Percentiles rank a stretch among this genome's conserved stretches.
phyloP scores from a whole-genome alignment of 2,113 vertebrate genomes.

The Corythaixoides concolor region DNA sequence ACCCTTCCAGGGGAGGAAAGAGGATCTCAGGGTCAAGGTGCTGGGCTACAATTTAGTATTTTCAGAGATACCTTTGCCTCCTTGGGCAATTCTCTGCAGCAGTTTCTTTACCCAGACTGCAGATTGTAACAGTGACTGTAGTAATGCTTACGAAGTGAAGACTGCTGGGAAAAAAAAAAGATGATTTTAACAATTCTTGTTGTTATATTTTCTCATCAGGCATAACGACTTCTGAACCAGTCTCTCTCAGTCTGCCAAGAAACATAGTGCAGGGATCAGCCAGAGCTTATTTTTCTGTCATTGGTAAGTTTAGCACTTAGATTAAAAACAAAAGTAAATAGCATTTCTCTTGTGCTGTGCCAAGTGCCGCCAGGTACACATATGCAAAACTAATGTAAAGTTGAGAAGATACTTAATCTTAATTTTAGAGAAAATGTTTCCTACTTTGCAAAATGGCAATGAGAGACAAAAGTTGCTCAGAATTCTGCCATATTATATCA shows the following conservation, averaged over 20 bases:
- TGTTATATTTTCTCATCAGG: slow-evolving; percentile 28
- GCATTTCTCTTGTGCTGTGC: not conserved
- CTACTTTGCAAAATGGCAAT: not conserved
- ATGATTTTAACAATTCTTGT: not conserved
- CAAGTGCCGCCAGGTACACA: not conserved
- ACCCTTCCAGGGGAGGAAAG: not conserved
- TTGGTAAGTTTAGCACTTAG: slow-evolving; percentile 58
- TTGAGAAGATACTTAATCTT: not conserved
- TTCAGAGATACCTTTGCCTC: not conserved
- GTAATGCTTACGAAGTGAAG: not conserved
- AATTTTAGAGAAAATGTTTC: not conserved
- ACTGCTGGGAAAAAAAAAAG: not conserved
- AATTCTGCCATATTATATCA: not conserved
- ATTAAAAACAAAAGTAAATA: not conserved
- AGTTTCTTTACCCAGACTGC: not conserved
- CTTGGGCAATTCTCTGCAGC: not conserved
- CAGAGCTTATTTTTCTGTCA: slow-evolving; percentile 61
- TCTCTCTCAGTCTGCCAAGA: slow-evolving; percentile 53
- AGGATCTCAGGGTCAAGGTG: not conserved
- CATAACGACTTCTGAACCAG: not conserved
- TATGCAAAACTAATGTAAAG: not conserved
- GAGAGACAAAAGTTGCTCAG: not conserved
- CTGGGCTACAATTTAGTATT: not conserved
- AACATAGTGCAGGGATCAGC: slow-evolving; percentile 60
- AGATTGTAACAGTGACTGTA: not conserved